phyloP scores from a whole-genome alignment of 2,797 vertebrate species.

The Enteromius thamalakanensis region DNA sequence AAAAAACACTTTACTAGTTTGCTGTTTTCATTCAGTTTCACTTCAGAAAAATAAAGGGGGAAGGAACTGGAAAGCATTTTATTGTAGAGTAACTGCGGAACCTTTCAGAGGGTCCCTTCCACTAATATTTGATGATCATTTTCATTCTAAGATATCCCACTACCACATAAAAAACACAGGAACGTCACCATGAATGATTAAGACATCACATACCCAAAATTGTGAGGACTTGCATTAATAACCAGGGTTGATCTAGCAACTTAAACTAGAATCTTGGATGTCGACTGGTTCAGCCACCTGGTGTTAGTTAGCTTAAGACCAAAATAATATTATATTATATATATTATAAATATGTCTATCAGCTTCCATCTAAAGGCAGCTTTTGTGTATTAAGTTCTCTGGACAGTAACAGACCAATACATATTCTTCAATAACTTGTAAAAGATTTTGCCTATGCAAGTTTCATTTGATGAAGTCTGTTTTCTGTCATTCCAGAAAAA shows the following conservation, averaged over 20 bases:
- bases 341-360: no score
- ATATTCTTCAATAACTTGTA: neutral
- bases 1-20: neutral
- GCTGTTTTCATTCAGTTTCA: neutral
- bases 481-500: neutral
- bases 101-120: conserved; percentile 48
- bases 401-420: neutral
- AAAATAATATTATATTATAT: neutral
- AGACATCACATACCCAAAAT: neutral
- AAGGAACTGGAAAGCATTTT: conserved; percentile 24
- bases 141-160: neutral
- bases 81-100: conserved; percentile 35
- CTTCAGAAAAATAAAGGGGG: neutral
- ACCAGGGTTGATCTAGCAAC: neutral
- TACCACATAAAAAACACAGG: neutral
- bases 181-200: neutral
- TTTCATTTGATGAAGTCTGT: neutral
- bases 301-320: neutral
- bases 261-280: neutral
- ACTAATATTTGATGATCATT: conserved; percentile 72
- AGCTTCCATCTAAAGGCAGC: neutral
- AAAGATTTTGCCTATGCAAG: neutral
- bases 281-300: neutral
- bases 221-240: neutral
- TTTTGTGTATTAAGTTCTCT: neutral